A percentile compares a stretch with the other conserved stretches of the same genome.
phyloP scores from a whole-genome alignment of 2,113 vertebrate genomes.

The Pitta sordida region DNA sequence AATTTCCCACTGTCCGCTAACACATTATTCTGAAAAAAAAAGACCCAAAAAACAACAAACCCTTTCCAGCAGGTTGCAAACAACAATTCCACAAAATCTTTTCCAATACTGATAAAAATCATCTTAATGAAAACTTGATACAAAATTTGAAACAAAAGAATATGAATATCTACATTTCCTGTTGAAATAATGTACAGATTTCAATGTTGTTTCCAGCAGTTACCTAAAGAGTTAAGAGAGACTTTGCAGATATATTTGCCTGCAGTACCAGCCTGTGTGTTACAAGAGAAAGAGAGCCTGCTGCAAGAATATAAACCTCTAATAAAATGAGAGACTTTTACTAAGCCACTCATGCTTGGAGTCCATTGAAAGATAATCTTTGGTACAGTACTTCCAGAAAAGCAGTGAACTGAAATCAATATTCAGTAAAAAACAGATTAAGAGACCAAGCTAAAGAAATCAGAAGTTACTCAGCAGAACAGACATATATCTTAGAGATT shows the following conservation, averaged over 20 bases:
- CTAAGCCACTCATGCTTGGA: conserved; percentile 23
- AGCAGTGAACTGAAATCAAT: conserved; percentile 47
- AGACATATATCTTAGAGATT: background rate
- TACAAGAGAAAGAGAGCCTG: background rate
- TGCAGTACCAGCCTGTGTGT: background rate
- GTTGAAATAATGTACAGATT: background rate
- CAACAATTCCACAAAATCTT: background rate
- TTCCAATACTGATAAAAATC: background rate
- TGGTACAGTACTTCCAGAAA: conserved; percentile 24
- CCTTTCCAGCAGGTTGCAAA: background rate
- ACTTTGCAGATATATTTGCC: background rate
- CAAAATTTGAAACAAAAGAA: background rate
- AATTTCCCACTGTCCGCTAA: background rate
- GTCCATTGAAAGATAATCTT: conserved; percentile 45
- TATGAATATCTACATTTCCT: background rate
- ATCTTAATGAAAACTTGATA: background rate
- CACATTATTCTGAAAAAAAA: background rate
- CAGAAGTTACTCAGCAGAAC: background rate
- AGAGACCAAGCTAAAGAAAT: conserved; percentile 8
- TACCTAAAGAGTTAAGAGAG: background rate
- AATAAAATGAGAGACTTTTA: conserved; percentile 32
- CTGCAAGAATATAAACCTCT: conserved; percentile 26
- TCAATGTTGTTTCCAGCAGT: background rate
- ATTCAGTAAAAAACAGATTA: conserved; percentile 35
- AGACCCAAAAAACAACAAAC: accelerated